A percentile compares a stretch with the other conserved stretches of the same genome.
Evolutionary conservation across 2,888 invertebrate genomes (phyloP).

Genomic region (Sminthurinus aureus): DNA sequence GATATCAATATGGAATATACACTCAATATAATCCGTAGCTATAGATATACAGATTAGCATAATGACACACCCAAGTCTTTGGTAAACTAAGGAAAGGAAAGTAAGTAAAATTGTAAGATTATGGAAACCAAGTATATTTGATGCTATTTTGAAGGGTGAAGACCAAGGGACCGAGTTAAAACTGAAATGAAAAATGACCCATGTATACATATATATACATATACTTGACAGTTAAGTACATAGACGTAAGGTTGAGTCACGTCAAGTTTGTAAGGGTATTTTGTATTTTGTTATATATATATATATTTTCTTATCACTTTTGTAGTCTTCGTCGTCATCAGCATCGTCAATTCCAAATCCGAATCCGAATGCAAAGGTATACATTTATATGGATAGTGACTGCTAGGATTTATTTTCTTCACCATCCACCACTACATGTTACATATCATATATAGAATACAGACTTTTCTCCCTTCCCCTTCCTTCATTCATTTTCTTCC

Average conservation of each 20-base stretch:
- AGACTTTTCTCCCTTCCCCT: slow-evolving; percentile 37
- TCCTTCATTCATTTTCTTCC: slow-evolving; percentile 21
- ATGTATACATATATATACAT: not conserved
- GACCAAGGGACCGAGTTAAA: too few relatives aligned
- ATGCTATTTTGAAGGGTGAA: too few relatives aligned
- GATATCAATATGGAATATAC: too few relatives aligned
- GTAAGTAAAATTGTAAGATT: too few relatives aligned
- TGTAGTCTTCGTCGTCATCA: not conserved
- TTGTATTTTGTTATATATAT: too few relatives aligned
- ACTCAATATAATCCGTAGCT: too few relatives aligned
- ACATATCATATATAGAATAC: not conserved
- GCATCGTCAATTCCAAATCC: not conserved
- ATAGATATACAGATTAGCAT: too few relatives aligned
- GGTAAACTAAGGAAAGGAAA: too few relatives aligned
- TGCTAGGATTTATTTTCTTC: slow-evolving; percentile 35
- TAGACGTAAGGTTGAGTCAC: not conserved
- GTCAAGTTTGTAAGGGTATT: not conserved
- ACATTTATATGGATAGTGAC: not conserved
- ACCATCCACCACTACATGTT: slow-evolving; percentile 1
- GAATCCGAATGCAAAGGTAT: too few relatives aligned
- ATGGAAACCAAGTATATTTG: too few relatives aligned
- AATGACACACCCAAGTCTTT: too few relatives aligned
- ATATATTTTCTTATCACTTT: not conserved
- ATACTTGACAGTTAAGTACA: not conserved
- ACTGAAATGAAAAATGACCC: too few relatives aligned